Base-by-base conservation (phyloP, 1,140 invertebrate species). In the Aphidius ervi region DNA sequence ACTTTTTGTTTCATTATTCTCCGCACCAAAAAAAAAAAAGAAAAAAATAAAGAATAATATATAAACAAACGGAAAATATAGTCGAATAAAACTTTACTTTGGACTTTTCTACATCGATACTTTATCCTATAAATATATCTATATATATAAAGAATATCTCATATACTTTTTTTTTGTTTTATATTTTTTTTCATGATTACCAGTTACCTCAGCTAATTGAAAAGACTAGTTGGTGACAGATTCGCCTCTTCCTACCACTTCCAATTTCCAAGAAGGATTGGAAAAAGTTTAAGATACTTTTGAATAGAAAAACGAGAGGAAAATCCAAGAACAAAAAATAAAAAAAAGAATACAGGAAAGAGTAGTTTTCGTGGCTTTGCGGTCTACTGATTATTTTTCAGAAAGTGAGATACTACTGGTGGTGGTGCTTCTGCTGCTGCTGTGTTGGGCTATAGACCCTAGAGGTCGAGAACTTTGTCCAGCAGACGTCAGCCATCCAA, bases 151-250 rank as follows among this genome's bases (percentile, higher is more conserved):
- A 41, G 20, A 5, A 37, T 40, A 16, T 40, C n/a, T 10, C 46
- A 2, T 16, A 37, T 54, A 20, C 10, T 54, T 54, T 40, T n/a
- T 40, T 55, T 41, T 60, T 31, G 56, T 47, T 50, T 63, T 62
- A 56, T 68, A 66, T 62, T 52, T 68, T 16, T 67, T 68, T 56
- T 63, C 61, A 43, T 63, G 63, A 65, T 68, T 66, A 65, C 63
- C 60, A 66, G 61, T 60, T 63, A 56, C 66, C 59, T 63, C 56
- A 48, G 65, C 64, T 72, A 72, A 72, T 72, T 72, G 70, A 66
- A 72, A 72, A 68, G 65, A 70, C 68, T 72, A 67, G 70, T 72
- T 65, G 37, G 64, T 66, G 65, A 68, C 68, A 68, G 67, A 68
- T 68, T 67, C 66, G 7, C 8, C n/a, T 52, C 43, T 40, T 56